Evolutionary conservation across 2,888 invertebrate genomes (phyloP), one percentile per base, ranked within the genome.

Genomic region (Hesperia comma): DNA sequence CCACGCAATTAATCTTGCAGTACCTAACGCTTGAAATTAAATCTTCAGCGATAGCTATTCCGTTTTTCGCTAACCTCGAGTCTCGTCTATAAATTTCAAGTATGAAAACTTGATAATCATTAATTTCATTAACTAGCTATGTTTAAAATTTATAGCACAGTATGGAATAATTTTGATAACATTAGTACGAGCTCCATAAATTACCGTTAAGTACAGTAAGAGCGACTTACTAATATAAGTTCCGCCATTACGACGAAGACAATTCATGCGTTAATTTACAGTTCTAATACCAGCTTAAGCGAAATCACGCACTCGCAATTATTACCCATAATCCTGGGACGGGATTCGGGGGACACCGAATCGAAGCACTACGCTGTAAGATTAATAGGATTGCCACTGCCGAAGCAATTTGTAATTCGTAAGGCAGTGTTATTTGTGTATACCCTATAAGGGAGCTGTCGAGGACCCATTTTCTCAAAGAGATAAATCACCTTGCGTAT

Each of bases 391-490:
- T 61, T 54, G 15, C 5, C 37, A 40, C 14, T 61, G 46, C 26
- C 26, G 17, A 60, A 61, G 63, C 63, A 64, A 64, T 64, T 64
- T 63, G 61, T 60, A 60, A 56, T 61, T 56, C 61, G 53, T 43
- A 63, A 68, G 53, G 57, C 57, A 58, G 69, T 70, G 71, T 72
- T 71, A 71, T 70, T 74, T 74, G 70, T 71, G 70, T 70, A 51
- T 14, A 70, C 71, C 70, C 70, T 72, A 71, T 74, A 72, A 72
- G 73, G 71, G 71, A 72, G 68, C 72, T 75, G 74, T 73, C 74
- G 61, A 53, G 69, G 63, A 69, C 68, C 72, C 71, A 71, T 73
- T 74, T 74, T 72, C 68, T 71, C 62, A 41, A 62, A 55, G 70
- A 75, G 73, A 74, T 75, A 74, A 76, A 76, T 75, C 70, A 71